Conservation (phyloP, 2,797 vertebrate genomes). For the Liasis olivaceus region DNA sequence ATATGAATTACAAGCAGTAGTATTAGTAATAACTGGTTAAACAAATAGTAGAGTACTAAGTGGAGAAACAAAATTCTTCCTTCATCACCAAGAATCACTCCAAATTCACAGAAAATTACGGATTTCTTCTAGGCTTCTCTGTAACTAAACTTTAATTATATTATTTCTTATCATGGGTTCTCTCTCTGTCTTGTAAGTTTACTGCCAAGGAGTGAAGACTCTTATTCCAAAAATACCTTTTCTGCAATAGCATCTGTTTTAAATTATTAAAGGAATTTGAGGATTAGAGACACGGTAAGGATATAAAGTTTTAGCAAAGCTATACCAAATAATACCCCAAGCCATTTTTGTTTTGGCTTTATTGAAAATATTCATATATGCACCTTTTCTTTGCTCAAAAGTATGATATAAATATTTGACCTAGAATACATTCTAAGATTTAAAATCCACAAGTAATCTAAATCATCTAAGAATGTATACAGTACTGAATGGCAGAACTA, state of each 20-base stretch:
- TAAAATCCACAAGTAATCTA: neutral
- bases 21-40: neutral
- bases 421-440: neutral
- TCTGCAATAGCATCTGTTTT: neutral
- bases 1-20: neutral
- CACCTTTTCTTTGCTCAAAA: neutral
- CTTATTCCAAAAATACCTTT: neutral
- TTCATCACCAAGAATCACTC: neutral
- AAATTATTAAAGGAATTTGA: neutral
- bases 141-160: neutral
- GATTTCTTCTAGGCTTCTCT: neutral
- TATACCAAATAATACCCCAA: neutral
- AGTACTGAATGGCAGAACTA: constrained; percentile 24
- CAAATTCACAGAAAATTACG: neutral
- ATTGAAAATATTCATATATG: neutral
- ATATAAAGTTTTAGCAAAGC: neutral
- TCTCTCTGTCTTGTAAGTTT: neutral
- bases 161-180: neutral
- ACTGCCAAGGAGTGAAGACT: neutral
- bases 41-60: neutral
- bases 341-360: neutral
- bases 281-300: neutral
- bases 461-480: constrained; percentile 24
- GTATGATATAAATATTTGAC: neutral
- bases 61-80: neutral